Conservation (phyloP, 2,888 invertebrate genomes). For the Leistus spinibarbis region DNA sequence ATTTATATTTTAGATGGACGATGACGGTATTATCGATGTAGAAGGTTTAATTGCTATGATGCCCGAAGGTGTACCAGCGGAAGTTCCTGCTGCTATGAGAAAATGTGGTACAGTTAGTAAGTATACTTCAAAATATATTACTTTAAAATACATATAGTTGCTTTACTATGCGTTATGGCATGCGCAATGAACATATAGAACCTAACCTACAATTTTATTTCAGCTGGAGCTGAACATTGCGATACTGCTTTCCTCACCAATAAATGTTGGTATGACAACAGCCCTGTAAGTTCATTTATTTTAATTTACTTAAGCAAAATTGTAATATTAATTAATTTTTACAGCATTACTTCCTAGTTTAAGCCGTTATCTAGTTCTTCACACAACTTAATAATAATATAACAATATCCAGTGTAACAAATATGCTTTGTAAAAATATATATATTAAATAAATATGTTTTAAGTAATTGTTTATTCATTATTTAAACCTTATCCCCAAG, state of each 20-base stretch:
- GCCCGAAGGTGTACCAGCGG: constrained; percentile 48
- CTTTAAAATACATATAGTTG: background rate
- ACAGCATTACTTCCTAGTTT: constrained; percentile 25
- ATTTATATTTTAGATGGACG: constrained; percentile 47
- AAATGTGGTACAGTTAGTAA: constrained; percentile 50
- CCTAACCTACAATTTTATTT: background rate
- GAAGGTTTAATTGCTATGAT: constrained; percentile 50
- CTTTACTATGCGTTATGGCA: constrained; percentile 45
- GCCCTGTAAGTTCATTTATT: constrained; percentile 41
- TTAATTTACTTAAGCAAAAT: background rate
- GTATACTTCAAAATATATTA: constrained; percentile 19
- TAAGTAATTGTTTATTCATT: background rate
- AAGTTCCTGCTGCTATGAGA: constrained; percentile 42
- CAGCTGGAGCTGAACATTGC: constrained; percentile 46
- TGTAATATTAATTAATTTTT: constrained; percentile 3
- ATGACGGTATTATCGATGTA: constrained; percentile 51
- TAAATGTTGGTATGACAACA: constrained; percentile 44
- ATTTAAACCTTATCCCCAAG: too few species aligned
- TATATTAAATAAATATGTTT: background rate
- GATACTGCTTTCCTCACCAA: constrained; percentile 47
- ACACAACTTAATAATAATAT: constrained; percentile 6
- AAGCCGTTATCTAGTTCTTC: background rate
- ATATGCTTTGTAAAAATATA: background rate
- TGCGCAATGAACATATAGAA: background rate
- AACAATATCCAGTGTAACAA: constrained; percentile 31